phyloP scores from a whole-genome alignment of 1,140 invertebrate genomes.

The Hycleus cichorii region DNA sequence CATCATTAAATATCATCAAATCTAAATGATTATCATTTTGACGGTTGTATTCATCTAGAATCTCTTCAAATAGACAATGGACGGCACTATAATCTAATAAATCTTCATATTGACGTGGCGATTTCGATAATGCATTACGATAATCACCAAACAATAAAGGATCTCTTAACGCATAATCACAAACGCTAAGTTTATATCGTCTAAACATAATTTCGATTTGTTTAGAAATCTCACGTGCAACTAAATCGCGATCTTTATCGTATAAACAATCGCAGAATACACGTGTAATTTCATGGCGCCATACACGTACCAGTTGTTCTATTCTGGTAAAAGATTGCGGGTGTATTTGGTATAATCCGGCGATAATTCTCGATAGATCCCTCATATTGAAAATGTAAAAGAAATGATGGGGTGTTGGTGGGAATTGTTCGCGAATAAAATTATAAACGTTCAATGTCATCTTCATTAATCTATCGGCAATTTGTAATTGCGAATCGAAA shows the following conservation, averaged over 20 bases:
- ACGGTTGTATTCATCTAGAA: slow-evolving; percentile 81
- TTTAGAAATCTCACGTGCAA: slow-evolving; percentile 44
- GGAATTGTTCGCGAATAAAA: slow-evolving; percentile 64
- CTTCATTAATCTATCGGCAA: slow-evolving; percentile 58
- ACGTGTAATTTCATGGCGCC: slow-evolving; percentile 82
- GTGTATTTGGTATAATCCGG: slow-evolving; percentile 68
- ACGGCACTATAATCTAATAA: slow-evolving; percentile 80
- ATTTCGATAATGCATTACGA: slow-evolving; percentile 70
- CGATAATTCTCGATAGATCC: slow-evolving; percentile 76
- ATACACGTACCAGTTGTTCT: slow-evolving; percentile 71
- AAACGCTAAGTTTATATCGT: slow-evolving; percentile 42
- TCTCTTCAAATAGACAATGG: slow-evolving; percentile 79
- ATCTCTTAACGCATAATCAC: slow-evolving; percentile 64
- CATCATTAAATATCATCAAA: slow-evolving; percentile 84
- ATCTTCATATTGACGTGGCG: slow-evolving; percentile 78
- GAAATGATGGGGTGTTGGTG: slow-evolving; percentile 88
- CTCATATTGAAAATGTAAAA: slow-evolving; percentile 92
- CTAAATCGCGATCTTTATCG: slow-evolving; percentile 47
- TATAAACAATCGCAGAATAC: slow-evolving; percentile 84
- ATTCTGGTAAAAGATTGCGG: slow-evolving; percentile 56
- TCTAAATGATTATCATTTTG: slow-evolving; percentile 54
- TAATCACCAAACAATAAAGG: slow-evolving; percentile 78
- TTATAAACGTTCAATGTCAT: slow-evolving; percentile 81
- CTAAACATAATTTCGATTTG: slow-evolving; percentile 39
- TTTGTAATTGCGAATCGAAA: slow-evolving; percentile 61